Percentiles rank a stretch among this genome's conserved stretches.
Evolutionary conservation across 2,113 vertebrate genomes (phyloP).

Genomic region (Isichthys henryi): DNA sequence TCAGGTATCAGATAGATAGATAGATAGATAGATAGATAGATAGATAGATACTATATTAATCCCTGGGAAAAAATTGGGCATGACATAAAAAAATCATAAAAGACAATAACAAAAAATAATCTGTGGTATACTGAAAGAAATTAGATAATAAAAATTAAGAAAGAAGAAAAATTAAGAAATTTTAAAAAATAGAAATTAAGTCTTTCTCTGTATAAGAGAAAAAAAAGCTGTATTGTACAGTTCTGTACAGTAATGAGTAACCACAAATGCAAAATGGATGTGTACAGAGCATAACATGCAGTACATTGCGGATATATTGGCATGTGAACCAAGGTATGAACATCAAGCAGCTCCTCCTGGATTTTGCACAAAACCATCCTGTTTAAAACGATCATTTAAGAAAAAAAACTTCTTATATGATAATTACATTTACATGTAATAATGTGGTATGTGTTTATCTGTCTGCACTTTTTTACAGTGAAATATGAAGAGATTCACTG

Average conservation of each 20-base stretch:
- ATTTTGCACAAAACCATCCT: background rate
- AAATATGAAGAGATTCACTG: background rate
- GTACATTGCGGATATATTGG: background rate
- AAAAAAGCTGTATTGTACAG: background rate
- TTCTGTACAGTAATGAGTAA: background rate
- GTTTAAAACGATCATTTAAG: background rate
- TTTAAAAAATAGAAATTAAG: background rate
- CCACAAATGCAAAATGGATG: background rate
- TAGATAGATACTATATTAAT: background rate
- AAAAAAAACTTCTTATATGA: background rate
- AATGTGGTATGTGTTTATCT: background rate
- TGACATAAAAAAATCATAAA: background rate
- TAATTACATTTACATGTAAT: background rate
- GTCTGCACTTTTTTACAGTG: background rate
- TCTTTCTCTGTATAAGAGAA: background rate
- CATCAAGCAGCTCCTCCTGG: background rate
- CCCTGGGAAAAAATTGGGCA: background rate
- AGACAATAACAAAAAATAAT: background rate
- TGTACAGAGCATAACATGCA: background rate
- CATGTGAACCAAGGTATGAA: background rate
- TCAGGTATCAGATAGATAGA: background rate
- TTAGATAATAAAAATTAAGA: background rate
- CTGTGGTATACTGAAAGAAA: background rate
- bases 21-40: background rate
- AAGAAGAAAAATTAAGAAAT: background rate